Conservation (phyloP, 2,797 vertebrate genomes). For the Astyanax mexicanus region DNA sequence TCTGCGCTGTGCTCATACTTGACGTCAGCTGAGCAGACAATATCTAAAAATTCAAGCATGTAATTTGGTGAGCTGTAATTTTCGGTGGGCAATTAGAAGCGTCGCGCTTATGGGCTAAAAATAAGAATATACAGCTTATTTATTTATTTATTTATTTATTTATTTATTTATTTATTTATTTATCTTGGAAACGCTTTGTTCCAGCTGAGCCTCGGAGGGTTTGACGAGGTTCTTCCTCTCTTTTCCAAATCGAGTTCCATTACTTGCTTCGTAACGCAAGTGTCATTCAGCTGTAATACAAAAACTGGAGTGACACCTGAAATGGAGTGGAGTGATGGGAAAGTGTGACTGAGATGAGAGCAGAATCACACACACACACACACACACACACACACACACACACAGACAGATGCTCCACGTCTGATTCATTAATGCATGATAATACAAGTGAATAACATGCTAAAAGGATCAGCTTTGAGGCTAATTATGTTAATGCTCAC, state of each 20-base stretch:
- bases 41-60: constrained; percentile 45
- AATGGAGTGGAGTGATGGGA: not conserved
- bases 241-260: not conserved
- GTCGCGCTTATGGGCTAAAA: constrained; percentile 29
- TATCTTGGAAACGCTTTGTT: constrained; percentile 9
- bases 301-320: not conserved
- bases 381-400: constrained; percentile 1
- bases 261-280: not conserved
- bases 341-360: not conserved
- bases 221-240: not conserved
- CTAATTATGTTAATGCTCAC: constrained; percentile 5
- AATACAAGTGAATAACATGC: not conserved
- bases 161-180: not conserved
- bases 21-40: constrained; percentile 34
- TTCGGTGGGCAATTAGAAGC: constrained; percentile 34
- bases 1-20: not conserved
- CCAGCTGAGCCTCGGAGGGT: not conserved
- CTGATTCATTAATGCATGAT: constrained; percentile 6
- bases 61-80: constrained; percentile 40
- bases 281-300: constrained; percentile 2
- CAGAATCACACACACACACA: not conserved
- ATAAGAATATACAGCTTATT: not conserved
- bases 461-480: not conserved
- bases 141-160: too few relatives aligned
- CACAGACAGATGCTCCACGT: not conserved